These are phyloP conservation scores for Dipodomys merriami DNA, from an alignment of 2,113 vertebrate species.

Conservation along the genomic window DNA sequence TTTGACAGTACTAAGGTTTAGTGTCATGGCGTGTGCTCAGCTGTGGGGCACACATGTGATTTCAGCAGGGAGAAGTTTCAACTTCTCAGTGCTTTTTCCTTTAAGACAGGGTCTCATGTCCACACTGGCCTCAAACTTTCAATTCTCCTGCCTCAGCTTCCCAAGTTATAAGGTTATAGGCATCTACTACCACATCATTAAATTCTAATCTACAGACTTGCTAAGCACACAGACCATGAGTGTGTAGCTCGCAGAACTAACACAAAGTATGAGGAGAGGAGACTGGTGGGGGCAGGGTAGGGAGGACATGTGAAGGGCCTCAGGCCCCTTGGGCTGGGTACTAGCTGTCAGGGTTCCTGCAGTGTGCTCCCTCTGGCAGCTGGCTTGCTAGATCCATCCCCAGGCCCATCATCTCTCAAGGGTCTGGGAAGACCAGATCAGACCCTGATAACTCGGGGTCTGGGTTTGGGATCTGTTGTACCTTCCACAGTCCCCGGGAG, in stretches of 20 bases:
- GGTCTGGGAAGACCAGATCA: neutral
- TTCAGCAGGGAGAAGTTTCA: too few species aligned
- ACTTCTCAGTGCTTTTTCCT: too few species aligned
- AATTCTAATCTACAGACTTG: neutral
- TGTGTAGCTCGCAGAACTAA: neutral
- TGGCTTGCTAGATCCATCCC: conserved; percentile 6
- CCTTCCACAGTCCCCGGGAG: neutral
- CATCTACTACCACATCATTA: neutral
- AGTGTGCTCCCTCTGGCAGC: neutral
- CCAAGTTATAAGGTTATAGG: too few species aligned
- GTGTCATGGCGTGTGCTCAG: too few species aligned
- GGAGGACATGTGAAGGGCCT: neutral
- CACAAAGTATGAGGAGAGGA: neutral
- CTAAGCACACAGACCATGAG: neutral
- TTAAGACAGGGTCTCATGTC: too few species aligned
- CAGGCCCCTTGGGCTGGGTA: neutral
- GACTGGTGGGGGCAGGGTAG: neutral
- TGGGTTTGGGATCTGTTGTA: neutral
- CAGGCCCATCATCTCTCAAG: neutral
- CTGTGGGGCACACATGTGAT: too few species aligned
- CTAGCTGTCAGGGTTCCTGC: neutral
- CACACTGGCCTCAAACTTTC: too few species aligned
- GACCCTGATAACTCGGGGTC: neutral
- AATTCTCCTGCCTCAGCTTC: neutral
- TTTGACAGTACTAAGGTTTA: too few species aligned